Evolutionary conservation across 1,140 invertebrate species (phyloP).

Genomic region (Musca vetustissima): DNA sequence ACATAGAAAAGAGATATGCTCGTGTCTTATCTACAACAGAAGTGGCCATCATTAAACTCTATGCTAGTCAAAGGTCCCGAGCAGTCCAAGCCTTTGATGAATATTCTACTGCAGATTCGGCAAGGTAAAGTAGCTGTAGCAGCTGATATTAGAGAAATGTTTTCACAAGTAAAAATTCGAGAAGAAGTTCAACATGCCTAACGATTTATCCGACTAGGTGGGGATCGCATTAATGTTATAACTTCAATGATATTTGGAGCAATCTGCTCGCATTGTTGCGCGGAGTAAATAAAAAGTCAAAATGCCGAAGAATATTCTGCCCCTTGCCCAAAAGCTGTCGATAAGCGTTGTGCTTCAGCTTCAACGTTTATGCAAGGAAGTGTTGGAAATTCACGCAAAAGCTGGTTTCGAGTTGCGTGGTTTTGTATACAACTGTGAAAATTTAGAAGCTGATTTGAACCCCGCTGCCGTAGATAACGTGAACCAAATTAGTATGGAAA

Average conservation of each 20-base stretch:
- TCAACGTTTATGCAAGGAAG: constrained; percentile 28
- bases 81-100: constrained; percentile 35
- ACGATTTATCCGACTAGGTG: constrained; percentile 43
- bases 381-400: constrained; percentile 29
- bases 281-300: constrained; percentile 36
- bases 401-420: constrained; percentile 33
- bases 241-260: constrained; percentile 46
- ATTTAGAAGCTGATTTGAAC: constrained; percentile 18
- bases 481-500: constrained; percentile 11
- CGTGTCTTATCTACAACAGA: constrained; percentile 4
- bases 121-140: constrained; percentile 35
- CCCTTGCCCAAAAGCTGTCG: constrained; percentile 33
- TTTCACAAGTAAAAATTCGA: constrained; percentile 41
- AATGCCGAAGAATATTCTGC: constrained; percentile 35
- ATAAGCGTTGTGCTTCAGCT: constrained; percentile 43
- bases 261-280: constrained; percentile 39
- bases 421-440: constrained; percentile 29
- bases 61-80: constrained; percentile 39
- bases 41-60: constrained; percentile 34
- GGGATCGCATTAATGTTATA: constrained; percentile 32
- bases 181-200: constrained; percentile 38
- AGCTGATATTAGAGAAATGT: constrained; percentile 51
- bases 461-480: not conserved
- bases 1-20: constrained; percentile 32
- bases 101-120: constrained; percentile 46